Percentiles rank a stretch among this genome's conserved stretches.
Conservation (phyloP, 2,888 invertebrate genomes). For the Troides helena region DNA sequence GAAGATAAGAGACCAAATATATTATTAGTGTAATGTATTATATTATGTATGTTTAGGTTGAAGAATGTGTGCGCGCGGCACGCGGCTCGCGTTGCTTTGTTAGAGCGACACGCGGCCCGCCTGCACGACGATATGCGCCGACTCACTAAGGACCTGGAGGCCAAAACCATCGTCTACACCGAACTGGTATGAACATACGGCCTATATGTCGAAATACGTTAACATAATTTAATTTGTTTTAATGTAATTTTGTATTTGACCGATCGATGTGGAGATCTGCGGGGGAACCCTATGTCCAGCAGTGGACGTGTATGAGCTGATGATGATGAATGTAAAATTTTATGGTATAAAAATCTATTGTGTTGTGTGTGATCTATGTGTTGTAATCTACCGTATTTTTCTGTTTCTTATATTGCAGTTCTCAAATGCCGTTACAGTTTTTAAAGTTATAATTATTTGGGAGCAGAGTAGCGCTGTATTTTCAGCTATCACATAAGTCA, state of each 20-base stretch:
- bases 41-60: conserved; percentile 44
- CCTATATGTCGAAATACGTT: not conserved
- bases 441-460: too few species aligned
- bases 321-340: too few species aligned
- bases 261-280: not conserved
- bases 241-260: not conserved
- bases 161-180: conserved; percentile 38
- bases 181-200: conserved; percentile 47
- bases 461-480: too few species aligned
- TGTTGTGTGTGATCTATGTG: not conserved
- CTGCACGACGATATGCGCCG: conserved; percentile 70
- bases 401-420: too few species aligned
- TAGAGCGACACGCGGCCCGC: conserved; percentile 66
- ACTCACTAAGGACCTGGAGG: conserved; percentile 58
- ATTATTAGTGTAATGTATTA: not conserved
- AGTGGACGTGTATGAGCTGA: too few species aligned
- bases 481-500: too few species aligned
- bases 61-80: conserved; percentile 60
- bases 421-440: too few species aligned
- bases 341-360: too few species aligned
- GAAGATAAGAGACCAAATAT: too few species aligned
- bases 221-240: not conserved
- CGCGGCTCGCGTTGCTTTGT: conserved; percentile 61
- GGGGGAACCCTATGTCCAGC: too few species aligned
- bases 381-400: not conserved